These are phyloP conservation scores for Palythoa heliodiscus DNA, from an alignment of 92 coral and sea anemone species.

Conservation along the genomic window DNA sequence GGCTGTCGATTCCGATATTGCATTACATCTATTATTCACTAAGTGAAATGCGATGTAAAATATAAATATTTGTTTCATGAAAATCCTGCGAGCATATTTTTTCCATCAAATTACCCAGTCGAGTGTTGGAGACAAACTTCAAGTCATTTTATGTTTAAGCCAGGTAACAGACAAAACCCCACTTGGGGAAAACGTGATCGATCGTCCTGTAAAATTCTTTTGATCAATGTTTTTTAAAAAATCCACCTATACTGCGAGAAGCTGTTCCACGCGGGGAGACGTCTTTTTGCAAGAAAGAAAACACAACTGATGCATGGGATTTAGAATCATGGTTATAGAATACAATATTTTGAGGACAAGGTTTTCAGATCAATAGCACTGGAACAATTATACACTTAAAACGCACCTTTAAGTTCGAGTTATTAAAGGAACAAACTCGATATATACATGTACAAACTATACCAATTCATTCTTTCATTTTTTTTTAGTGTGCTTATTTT, in stretches of 20 bases:
- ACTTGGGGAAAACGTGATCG: not conserved
- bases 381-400: not conserved
- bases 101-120: not conserved
- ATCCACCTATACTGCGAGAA: not conserved
- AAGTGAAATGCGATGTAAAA: conserved; percentile 45
- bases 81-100: conserved; percentile 9
- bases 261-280: conserved; percentile 3
- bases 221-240: not conserved
- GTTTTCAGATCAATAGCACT: not conserved
- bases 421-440: conserved; percentile 18
- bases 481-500: not conserved
- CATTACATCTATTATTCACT: conserved; percentile 45
- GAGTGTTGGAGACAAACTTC: no score
- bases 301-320: conserved; percentile 3
- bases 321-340: not conserved
- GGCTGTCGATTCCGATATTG: conserved; percentile 37
- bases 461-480: not conserved
- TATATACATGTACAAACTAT: not conserved
- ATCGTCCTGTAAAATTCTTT: not conserved
- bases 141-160: not conserved
- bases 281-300: conserved; percentile 13
- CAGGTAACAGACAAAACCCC: not conserved
- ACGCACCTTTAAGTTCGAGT: conserved; percentile 22
- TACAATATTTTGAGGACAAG: not conserved
- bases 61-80: conserved; percentile 35